phyloP scores from a whole-genome alignment of 1,140 invertebrate species.

The Trichonephila clavipes region DNA sequence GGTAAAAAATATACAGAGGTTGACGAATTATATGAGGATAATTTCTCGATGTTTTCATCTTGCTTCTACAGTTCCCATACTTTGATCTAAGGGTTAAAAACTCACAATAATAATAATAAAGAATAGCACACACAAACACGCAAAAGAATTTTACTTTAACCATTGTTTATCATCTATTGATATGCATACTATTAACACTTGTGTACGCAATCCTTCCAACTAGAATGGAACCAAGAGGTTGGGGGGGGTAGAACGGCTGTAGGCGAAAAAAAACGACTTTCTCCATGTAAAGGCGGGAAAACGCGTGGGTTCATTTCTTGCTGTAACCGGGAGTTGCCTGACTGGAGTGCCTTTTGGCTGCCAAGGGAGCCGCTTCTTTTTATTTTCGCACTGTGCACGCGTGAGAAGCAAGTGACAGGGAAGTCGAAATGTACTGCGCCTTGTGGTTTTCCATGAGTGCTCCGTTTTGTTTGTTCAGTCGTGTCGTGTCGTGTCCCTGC shows the following conservation, averaged over 20 bases:
- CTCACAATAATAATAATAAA: too few relatives aligned
- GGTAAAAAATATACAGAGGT: too few relatives aligned
- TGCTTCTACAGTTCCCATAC: too few relatives aligned
- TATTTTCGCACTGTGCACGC: background rate
- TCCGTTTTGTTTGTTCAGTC: background rate
- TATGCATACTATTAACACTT: too few relatives aligned
- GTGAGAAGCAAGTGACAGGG: background rate
- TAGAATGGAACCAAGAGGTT: too few relatives aligned
- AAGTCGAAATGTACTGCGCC: background rate
- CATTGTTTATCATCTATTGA: too few relatives aligned
- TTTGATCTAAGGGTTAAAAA: too few relatives aligned
- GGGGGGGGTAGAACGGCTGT: background rate
- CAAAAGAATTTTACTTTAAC: too few relatives aligned
- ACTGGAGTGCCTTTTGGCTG: background rate
- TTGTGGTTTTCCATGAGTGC: background rate
- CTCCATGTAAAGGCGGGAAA: constrained; percentile 3
- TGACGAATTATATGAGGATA: too few relatives aligned
- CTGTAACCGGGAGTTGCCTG: background rate
- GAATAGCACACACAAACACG: too few relatives aligned
- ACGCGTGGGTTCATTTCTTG: background rate
- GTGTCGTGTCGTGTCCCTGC: background rate
- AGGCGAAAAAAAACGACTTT: background rate
- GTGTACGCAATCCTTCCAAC: too few relatives aligned
- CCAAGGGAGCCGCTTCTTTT: background rate
- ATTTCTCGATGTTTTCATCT: too few relatives aligned